Evolutionary conservation across 37 sponge, comb jelly and placozoan genomes (phyloP).

Genomic region (Spongilla lacustris): DNA sequence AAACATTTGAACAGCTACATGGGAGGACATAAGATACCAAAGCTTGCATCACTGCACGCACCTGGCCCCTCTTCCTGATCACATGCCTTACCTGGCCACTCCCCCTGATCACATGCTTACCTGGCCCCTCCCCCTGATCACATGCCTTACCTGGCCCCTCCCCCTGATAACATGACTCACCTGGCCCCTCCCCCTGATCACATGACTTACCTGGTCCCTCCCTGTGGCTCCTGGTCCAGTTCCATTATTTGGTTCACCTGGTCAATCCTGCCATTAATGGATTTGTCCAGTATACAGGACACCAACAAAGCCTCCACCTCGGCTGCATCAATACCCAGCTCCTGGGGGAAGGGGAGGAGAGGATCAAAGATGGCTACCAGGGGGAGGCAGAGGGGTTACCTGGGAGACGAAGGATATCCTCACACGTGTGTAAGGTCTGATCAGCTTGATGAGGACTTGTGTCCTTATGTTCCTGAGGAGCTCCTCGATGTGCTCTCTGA

Average conservation of each 20-base stretch:
- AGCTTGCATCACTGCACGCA: too few relatives aligned
- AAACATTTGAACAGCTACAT: too few relatives aligned
- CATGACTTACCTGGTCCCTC: constrained; percentile 75
- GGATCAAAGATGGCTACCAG: too few relatives aligned
- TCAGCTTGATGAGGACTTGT: constrained; percentile 92
- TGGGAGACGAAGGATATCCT: constrained; percentile 82
- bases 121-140: too few relatives aligned
- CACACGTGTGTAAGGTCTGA: constrained; percentile 90
- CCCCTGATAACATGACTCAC: too few relatives aligned
- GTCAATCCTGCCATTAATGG: constrained; percentile 85
- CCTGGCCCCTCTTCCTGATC: too few relatives aligned
- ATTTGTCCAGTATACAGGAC: constrained; percentile 84
- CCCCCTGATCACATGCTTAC: too few relatives aligned
- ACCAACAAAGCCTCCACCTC: constrained; percentile 93
- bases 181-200: too few relatives aligned
- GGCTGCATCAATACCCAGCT: constrained; percentile 74
- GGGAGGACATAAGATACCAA: too few relatives aligned
- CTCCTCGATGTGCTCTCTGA: constrained; percentile 95
- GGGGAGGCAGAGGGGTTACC: constrained; percentile 21
- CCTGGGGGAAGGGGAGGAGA: constrained; percentile 55
- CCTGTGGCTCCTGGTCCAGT: constrained; percentile 66
- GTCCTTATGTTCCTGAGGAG: constrained; percentile 81
- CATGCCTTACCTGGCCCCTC: too few relatives aligned
- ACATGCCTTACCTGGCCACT: too few relatives aligned
- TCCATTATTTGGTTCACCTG: constrained; percentile 88